Percentiles rank a stretch among this genome's conserved stretches.
phyloP scores from a whole-genome alignment of 1,140 invertebrate genomes.

The Wasmannia auropunctata region DNA sequence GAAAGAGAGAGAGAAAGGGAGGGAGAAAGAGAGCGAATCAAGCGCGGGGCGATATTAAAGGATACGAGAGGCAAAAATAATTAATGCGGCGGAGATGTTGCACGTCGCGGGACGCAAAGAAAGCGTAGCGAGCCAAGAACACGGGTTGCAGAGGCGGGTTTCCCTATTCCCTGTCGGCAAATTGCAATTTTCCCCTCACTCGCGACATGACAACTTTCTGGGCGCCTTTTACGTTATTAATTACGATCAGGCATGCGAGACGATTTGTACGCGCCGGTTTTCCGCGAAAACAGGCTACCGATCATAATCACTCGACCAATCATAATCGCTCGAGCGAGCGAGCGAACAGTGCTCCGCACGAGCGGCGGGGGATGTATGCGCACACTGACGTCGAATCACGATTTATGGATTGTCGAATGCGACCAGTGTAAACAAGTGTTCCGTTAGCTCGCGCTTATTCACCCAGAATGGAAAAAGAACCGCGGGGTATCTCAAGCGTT shows the following conservation, averaged over 20 bases:
- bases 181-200: conserved; percentile 58
- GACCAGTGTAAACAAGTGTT: conserved; percentile 68
- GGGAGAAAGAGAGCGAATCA: neutral
- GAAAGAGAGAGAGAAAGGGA: neutral
- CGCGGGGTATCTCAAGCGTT: conserved; percentile 30
- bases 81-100: conserved; percentile 43
- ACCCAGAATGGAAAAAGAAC: conserved; percentile 27
- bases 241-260: conserved; percentile 85
- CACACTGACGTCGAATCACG: conserved; percentile 51
- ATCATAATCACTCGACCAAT: conserved; percentile 76
- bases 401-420: conserved; percentile 73
- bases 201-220: conserved; percentile 81
- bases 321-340: conserved; percentile 67
- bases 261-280: conserved; percentile 72
- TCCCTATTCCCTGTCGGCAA: conserved; percentile 68
- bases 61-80: conserved; percentile 21
- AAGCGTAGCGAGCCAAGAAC: neutral
- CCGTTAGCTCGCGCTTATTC: conserved; percentile 41
- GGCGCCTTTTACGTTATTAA: conserved; percentile 82
- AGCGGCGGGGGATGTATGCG: neutral
- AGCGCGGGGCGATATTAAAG: neutral
- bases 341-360: neutral
- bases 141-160: conserved; percentile 55
- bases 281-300: conserved; percentile 70
- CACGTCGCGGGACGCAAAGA: neutral